phyloP scores from a whole-genome alignment of 1,140 invertebrate genomes.

The Drosophila orosa region DNA sequence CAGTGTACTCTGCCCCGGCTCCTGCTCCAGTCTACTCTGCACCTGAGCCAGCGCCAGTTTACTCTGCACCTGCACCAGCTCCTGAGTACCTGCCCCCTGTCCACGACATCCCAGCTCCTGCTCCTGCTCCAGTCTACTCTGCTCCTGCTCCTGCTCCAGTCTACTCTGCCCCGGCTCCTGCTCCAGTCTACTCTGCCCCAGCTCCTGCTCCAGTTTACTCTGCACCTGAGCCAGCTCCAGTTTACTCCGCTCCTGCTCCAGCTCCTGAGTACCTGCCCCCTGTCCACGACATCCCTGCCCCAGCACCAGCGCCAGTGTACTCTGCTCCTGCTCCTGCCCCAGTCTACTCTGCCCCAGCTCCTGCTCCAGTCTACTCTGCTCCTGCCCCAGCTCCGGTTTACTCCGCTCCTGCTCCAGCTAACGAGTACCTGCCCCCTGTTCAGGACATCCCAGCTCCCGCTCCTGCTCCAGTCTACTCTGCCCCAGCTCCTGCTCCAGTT shows the following conservation, averaged over 20 bases:
- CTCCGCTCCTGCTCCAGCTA: slow-evolving; percentile 43
- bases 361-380: slow-evolving; percentile 41
- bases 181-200: slow-evolving; percentile 46
- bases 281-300: slow-evolving; percentile 39
- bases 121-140: slow-evolving; percentile 45
- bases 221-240: slow-evolving; percentile 29
- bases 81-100: slow-evolving; percentile 61
- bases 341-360: slow-evolving; percentile 39
- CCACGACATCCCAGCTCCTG: slow-evolving; percentile 53
- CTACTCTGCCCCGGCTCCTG: slow-evolving; percentile 37
- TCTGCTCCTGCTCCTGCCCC: slow-evolving; percentile 44
- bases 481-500: slow-evolving; percentile 39
- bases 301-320: slow-evolving; percentile 26
- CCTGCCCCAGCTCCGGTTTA: slow-evolving; percentile 32
- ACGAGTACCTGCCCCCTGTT: slow-evolving; percentile 58
- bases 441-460: slow-evolving; percentile 54
- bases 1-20: slow-evolving; percentile 29
- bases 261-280: slow-evolving; percentile 54
- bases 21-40: slow-evolving; percentile 21
- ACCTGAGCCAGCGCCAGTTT: slow-evolving; percentile 33
- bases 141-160: slow-evolving; percentile 11
- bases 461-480: slow-evolving; percentile 44
- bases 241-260: slow-evolving; percentile 20
- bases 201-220: slow-evolving; percentile 28
- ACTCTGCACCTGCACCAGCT: slow-evolving; percentile 45